Evolutionary conservation across 2,888 invertebrate genomes (phyloP).

Genomic region (Latheticus oryzae): DNA sequence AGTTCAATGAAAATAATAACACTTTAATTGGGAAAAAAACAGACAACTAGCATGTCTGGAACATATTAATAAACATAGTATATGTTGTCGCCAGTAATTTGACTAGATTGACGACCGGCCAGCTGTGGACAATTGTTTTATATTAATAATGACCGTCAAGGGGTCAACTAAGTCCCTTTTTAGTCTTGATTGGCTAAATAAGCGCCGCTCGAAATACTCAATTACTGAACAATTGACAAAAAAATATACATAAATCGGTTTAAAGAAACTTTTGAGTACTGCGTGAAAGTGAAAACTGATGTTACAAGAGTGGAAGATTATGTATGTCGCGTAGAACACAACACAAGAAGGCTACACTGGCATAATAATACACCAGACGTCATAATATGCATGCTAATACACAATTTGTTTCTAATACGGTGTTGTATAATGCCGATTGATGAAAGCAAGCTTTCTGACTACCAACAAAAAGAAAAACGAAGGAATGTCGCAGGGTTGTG

Average conservation of each 20-base stretch:
- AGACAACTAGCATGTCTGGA: slow-evolving; percentile 38
- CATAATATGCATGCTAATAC: slow-evolving; percentile 37
- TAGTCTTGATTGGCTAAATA: slow-evolving; percentile 36
- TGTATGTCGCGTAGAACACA: slow-evolving; percentile 42
- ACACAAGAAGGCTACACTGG: slow-evolving; percentile 22
- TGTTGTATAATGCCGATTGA: slow-evolving; percentile 11
- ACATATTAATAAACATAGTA: slow-evolving; percentile 39
- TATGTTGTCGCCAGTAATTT: slow-evolving; percentile 54
- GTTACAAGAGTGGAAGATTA: slow-evolving; percentile 38
- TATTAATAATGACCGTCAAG: slow-evolving; percentile 59
- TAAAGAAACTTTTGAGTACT: slow-evolving; percentile 15
- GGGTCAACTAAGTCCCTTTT: slow-evolving; percentile 52
- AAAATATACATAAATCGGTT: background rate
- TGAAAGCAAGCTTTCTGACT: slow-evolving; percentile 14
- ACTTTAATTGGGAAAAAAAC: slow-evolving; percentile 33
- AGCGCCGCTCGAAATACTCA: slow-evolving; percentile 29
- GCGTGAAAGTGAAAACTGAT: slow-evolving; percentile 43
- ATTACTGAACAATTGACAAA: slow-evolving; percentile 8
- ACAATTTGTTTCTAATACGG: slow-evolving; percentile 33
- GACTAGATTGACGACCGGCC: slow-evolving; percentile 60
- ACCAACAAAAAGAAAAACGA: slow-evolving; percentile 27
- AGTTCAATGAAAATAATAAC: slow-evolving; percentile 34
- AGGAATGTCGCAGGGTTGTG: slow-evolving; percentile 23
- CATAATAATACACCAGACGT: slow-evolving; percentile 39
- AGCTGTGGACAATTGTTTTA: slow-evolving; percentile 64